A percentile compares a stretch with the other conserved stretches of the same genome.
These are phyloP conservation scores for Candoia aspera DNA, from an alignment of 2,113 vertebrate genomes.

Conservation along the genomic window DNA sequence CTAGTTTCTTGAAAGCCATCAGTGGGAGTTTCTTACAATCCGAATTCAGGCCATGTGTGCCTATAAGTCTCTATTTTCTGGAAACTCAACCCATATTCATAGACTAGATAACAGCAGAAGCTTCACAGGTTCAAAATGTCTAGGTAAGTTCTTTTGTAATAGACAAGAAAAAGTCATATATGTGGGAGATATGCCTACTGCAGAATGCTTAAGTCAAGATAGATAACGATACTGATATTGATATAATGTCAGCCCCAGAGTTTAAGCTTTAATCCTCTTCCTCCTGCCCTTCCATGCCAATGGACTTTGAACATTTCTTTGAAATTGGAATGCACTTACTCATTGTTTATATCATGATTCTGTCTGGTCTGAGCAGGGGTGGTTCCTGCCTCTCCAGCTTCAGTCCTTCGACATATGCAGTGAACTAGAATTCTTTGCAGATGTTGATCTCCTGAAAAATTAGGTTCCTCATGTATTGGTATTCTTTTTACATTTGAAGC, in stretches of 20 bases:
- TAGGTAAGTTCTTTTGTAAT: neutral
- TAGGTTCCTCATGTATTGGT: too few relatives aligned
- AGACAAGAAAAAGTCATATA: neutral
- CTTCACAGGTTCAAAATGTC: neutral
- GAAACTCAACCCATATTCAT: neutral
- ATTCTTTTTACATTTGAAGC: too few relatives aligned
- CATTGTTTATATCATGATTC: neutral
- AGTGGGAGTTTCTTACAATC: neutral
- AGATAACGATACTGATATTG: neutral
- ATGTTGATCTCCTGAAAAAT: neutral
- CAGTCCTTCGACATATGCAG: neutral
- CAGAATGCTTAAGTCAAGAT: neutral
- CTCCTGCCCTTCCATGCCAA: neutral
- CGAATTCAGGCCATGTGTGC: neutral
- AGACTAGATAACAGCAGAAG: neutral
- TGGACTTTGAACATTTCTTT: neutral
- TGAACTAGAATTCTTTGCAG: neutral
- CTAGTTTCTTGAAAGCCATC: neutral
- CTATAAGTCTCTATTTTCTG: neutral
- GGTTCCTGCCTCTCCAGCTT: neutral
- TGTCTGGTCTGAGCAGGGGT: neutral
- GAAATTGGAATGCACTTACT: neutral
- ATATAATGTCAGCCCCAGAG: neutral
- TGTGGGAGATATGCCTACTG: neutral
- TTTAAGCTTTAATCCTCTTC: neutral